phyloP scores from a whole-genome alignment of 2,888 invertebrate genomes.

The Digitonthophagus gazella region DNA sequence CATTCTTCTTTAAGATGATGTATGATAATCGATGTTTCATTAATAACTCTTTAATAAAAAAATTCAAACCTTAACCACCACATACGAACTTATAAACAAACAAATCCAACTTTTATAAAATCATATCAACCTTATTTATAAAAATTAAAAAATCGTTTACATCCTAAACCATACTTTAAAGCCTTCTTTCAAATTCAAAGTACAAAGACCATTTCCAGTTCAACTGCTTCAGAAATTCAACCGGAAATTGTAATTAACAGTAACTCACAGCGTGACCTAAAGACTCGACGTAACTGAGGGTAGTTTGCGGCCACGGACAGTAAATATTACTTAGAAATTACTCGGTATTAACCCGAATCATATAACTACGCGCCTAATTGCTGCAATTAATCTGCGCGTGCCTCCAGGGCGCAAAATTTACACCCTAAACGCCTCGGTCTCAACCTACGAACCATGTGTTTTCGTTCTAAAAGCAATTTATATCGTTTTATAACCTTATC shows the following conservation, averaged over 20 bases:
- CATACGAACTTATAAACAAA: too few relatives aligned
- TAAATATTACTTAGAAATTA: background rate
- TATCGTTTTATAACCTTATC: background rate
- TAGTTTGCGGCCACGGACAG: background rate
- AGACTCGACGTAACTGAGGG: background rate
- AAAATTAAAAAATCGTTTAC: too few relatives aligned
- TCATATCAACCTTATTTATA: too few relatives aligned
- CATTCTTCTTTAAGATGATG: too few relatives aligned
- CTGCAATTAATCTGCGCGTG: background rate
- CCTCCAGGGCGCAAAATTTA: background rate
- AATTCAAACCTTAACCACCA: too few relatives aligned
- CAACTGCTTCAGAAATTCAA: background rate
- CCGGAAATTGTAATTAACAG: background rate
- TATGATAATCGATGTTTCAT: too few relatives aligned
- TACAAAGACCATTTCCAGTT: too few relatives aligned
- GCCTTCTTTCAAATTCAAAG: too few relatives aligned
- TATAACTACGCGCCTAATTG: background rate
- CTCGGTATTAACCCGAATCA: background rate
- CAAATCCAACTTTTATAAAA: too few relatives aligned
- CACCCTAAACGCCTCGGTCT: background rate
- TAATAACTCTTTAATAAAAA: too few relatives aligned
- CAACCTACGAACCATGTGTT: background rate
- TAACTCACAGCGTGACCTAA: background rate
- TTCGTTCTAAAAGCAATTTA: background rate
- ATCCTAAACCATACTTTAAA: too few relatives aligned